Evolutionary conservation across 1,140 invertebrate species (phyloP).

Genomic region (Zaprionus capensis): DNA sequence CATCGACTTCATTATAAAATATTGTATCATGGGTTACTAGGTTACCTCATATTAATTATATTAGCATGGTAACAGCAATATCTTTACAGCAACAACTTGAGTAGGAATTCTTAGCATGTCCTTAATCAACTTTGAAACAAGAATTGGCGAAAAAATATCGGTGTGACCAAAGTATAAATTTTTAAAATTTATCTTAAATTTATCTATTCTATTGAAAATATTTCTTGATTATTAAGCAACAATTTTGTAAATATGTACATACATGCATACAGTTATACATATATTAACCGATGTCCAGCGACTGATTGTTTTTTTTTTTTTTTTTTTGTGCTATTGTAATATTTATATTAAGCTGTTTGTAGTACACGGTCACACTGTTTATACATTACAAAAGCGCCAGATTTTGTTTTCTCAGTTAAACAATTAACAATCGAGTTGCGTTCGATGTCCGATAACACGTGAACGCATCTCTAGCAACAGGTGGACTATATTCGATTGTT

Average conservation of each 20-base stretch:
- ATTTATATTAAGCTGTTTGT: background rate
- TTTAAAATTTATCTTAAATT: background rate
- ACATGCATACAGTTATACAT: background rate
- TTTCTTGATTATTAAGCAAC: constrained; percentile 1
- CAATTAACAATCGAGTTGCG: background rate
- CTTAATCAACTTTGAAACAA: background rate
- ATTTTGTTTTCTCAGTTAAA: background rate
- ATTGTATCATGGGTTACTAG: background rate
- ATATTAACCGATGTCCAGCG: background rate
- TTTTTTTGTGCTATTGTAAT: background rate
- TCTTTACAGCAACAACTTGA: background rate
- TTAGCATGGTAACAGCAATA: background rate
- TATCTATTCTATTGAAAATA: background rate
- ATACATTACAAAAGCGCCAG: background rate
- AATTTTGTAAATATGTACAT: constrained; percentile 5
- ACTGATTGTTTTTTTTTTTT: background rate
- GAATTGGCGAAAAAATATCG: background rate
- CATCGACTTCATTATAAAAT: background rate
- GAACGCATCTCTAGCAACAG: no score
- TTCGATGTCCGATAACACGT: no score
- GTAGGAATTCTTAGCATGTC: constrained; percentile 1
- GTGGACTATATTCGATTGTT: background rate
- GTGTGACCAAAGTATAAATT: background rate
- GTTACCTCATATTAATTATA: background rate
- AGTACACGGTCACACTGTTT: background rate